Evolutionary conservation across 2,797 vertebrate genomes (phyloP), one percentile per base, ranked within the genome.

Genomic region (Nyctalus aviator): DNA sequence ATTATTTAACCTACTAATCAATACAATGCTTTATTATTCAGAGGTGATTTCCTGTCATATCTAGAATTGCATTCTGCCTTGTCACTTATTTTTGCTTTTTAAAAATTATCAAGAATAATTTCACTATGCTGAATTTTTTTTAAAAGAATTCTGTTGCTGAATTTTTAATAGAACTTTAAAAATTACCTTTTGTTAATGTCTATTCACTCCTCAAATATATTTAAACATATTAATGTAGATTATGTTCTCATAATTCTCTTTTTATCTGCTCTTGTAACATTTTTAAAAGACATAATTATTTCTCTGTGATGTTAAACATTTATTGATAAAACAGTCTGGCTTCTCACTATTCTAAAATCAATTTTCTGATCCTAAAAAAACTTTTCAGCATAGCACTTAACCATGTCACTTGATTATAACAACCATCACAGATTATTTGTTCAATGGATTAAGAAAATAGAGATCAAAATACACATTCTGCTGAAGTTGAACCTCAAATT

Each of bases 151-250:
- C n/a, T 90, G 15, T 55, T 71, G 30, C 12, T 64, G 10, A 41
- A 12, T 57, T 79, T 90, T 84, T 93, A 85, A 46, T 53, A 83
- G 64, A 92, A 77, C 23, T 64, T 83, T 82, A 79, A 59, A 84
- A 64, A 21, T 91, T 72, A 88, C 1, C 8, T 82, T 91, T 91
- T 90, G 53, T 57, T 62, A 25, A 32, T 71, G 0, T 73, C 7
- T 18, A 76, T 32, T 90, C 25, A 64, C 20, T 93, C 20, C 7
- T 72, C 14, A 12, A 92, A 88, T 84, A 2, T 44, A 53, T 50
- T 95, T 87, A 86, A 86, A 18, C 23, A 71, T 32, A 57, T 78
- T 78, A 79, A 46, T 48, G 9, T 68, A 75, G 64, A 78, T 76
- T 79, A 68, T 84, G 13, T 75, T 79, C 30, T 82, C n/a, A 84